phyloP scores from a whole-genome alignment of 2,888 invertebrate genomes.

The Dasypolia templi region DNA sequence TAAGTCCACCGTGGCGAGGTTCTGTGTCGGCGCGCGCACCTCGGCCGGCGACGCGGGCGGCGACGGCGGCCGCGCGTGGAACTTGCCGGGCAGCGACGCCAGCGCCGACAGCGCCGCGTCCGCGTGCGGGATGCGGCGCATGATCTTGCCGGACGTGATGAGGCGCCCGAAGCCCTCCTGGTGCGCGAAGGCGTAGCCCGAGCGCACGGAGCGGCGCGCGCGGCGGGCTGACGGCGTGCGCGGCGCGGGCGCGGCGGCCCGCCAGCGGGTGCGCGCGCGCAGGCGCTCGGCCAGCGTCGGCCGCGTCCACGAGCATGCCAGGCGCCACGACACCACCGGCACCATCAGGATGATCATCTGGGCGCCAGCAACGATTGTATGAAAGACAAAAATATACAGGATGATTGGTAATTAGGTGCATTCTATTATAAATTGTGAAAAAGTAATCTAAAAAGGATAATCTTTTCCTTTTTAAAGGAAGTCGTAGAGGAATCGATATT shows the following conservation, averaged over 20 bases:
- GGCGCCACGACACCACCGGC: slow-evolving; percentile 98
- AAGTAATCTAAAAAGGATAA: slow-evolving; percentile 9
- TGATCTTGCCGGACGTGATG: slow-evolving; percentile 99
- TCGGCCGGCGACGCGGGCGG: slow-evolving; percentile 74
- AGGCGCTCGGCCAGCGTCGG: slow-evolving; percentile 98
- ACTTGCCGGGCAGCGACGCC: slow-evolving; percentile 90
- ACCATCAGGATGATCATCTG: slow-evolving; percentile 95
- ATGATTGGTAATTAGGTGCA: neutral
- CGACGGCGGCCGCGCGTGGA: slow-evolving; percentile 94
- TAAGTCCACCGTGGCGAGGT: slow-evolving; percentile 93
- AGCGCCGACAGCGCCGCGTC: slow-evolving; percentile 93
- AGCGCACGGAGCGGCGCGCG: slow-evolving; percentile 97
- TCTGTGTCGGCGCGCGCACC: slow-evolving; percentile 92
- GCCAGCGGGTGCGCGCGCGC: slow-evolving; percentile 94
- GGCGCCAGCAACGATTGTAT: no score
- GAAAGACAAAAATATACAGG: neutral
- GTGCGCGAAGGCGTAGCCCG: slow-evolving; percentile 99
- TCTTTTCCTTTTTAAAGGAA: slow-evolving; percentile 9
- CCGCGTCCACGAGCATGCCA: slow-evolving; percentile 97
- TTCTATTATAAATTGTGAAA: slow-evolving; percentile 10
- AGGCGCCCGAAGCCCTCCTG: slow-evolving; percentile 92
- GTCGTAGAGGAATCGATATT: neutral
- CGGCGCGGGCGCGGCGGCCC: slow-evolving; percentile 94
- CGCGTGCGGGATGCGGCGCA: slow-evolving; percentile 95
- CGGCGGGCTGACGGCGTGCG: slow-evolving; percentile 97